Conservation (phyloP, 1,140 invertebrate genomes). For the Dendrolimus kikuchii region DNA sequence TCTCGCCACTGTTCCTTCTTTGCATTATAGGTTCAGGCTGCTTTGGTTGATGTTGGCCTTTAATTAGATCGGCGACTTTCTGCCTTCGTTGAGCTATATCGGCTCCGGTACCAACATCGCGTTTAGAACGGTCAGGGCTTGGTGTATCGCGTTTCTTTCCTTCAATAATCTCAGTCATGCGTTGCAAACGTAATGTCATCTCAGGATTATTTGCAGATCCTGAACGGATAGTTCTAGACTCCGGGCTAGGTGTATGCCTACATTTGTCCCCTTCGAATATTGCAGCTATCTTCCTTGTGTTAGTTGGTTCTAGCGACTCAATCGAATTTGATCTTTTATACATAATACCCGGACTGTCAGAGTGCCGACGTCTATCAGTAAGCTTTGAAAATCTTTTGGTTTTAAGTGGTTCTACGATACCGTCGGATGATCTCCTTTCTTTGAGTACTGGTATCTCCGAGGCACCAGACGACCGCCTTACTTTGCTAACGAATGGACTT, state of each 20-base stretch:
- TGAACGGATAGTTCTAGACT: slow-evolving; percentile 26
- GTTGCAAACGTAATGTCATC: slow-evolving; percentile 40
- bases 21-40: slow-evolving; percentile 19
- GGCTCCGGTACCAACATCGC: slow-evolving; percentile 24
- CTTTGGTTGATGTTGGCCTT: slow-evolving; percentile 26
- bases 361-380: slow-evolving; percentile 24
- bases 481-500: slow-evolving; percentile 7
- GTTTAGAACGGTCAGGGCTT: slow-evolving; percentile 36
- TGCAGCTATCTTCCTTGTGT: slow-evolving; percentile 42
- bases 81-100: slow-evolving; percentile 47
- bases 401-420: slow-evolving; percentile 8
- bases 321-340: slow-evolving; percentile 40
- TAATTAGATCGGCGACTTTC: slow-evolving; percentile 40
- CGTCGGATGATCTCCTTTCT: slow-evolving; percentile 1
- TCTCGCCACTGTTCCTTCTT: slow-evolving; percentile 35
- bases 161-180: slow-evolving; percentile 53
- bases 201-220: slow-evolving; percentile 35
- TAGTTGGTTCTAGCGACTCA: slow-evolving; percentile 32
- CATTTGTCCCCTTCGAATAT: slow-evolving; percentile 42
- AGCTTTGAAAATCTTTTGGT: slow-evolving; percentile 36
- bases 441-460: not conserved
- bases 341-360: slow-evolving; percentile 32
- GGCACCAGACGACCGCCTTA: too few relatives aligned
- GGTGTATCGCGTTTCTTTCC: slow-evolving; percentile 38
- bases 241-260: slow-evolving; percentile 35